Conservation (phyloP, 2,888 invertebrate species). For the Ptilodon capucinus region DNA sequence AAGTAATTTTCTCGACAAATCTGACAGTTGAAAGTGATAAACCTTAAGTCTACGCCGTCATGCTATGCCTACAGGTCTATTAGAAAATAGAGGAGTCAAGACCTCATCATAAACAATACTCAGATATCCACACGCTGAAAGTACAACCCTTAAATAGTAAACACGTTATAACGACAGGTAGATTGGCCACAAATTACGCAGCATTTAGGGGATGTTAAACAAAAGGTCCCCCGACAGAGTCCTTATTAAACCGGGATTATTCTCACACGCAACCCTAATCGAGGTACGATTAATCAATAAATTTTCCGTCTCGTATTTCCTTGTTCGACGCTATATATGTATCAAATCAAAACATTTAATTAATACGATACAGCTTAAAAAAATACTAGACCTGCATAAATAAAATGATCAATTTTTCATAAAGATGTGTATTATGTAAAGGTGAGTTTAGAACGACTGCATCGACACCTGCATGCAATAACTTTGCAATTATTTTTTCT, state of each 20-base stretch:
- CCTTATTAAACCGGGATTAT: constrained; percentile 26
- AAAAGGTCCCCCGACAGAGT: constrained; percentile 13
- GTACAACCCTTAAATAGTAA: neutral
- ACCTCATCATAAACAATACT: neutral
- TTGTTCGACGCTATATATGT: neutral
- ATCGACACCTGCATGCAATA: no score
- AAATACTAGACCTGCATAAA: no score
- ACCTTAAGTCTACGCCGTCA: no score
- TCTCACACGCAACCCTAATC: constrained; percentile 7
- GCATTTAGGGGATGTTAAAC: constrained; percentile 1
- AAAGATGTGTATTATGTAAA: no score
- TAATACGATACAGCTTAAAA: no score
- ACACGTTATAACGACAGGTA: neutral
- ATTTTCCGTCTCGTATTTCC: neutral
- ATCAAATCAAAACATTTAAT: no score
- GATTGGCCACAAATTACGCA: neutral
- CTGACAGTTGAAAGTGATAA: no score
- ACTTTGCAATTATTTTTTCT: no score
- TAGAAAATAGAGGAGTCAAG: neutral
- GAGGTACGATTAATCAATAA: constrained; percentile 6
- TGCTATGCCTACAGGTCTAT: no score
- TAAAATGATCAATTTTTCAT: no score
- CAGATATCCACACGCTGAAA: neutral
- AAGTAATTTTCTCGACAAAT: no score
- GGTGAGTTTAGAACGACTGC: no score